Conservation (phyloP, 2,797 vertebrate species). For the Epinephelus coioides region DNA sequence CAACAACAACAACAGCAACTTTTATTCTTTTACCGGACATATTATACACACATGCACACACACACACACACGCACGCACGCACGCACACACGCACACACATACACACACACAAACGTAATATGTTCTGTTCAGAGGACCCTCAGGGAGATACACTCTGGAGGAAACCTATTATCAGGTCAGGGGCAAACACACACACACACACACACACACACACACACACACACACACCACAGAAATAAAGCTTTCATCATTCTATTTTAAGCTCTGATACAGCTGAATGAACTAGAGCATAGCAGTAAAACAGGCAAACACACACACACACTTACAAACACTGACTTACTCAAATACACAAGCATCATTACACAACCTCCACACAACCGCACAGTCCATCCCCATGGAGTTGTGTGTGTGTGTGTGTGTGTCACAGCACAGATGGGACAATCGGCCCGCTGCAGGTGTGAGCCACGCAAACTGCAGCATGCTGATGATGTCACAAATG, state of each 20-base stretch:
- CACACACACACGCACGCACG: neutral
- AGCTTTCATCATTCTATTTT: conserved; percentile 61
- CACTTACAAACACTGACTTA: neutral
- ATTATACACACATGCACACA: neutral
- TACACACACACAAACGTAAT: conserved; percentile 10
- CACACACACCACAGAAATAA: conserved; percentile 26
- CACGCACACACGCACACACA: conserved; percentile 12
- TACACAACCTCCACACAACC: conserved; percentile 7
- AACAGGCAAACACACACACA: conserved; percentile 32
- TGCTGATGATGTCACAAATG: conserved; percentile 33
- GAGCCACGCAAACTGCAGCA: neutral
- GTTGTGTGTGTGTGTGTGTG: neutral
- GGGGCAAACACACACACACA: conserved; percentile 33
- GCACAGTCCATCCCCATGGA: conserved; percentile 17
- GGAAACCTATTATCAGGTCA: conserved; percentile 68
- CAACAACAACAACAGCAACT: neutral
- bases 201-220: conserved; percentile 28
- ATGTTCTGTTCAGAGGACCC: conserved; percentile 43
- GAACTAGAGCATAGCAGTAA: conserved; percentile 58
- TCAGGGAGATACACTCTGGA: conserved; percentile 54
- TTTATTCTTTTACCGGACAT: neutral
- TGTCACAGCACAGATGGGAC: conserved; percentile 49
- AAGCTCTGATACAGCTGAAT: conserved; percentile 50
- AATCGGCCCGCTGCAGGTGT: conserved; percentile 28
- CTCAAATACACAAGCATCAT: conserved; percentile 2